A percentile compares a stretch with the other conserved stretches of the same genome.
These are phyloP conservation scores for Arremon brunneinucha DNA, from an alignment of 2,797 vertebrate species.

Conservation along the genomic window DNA sequence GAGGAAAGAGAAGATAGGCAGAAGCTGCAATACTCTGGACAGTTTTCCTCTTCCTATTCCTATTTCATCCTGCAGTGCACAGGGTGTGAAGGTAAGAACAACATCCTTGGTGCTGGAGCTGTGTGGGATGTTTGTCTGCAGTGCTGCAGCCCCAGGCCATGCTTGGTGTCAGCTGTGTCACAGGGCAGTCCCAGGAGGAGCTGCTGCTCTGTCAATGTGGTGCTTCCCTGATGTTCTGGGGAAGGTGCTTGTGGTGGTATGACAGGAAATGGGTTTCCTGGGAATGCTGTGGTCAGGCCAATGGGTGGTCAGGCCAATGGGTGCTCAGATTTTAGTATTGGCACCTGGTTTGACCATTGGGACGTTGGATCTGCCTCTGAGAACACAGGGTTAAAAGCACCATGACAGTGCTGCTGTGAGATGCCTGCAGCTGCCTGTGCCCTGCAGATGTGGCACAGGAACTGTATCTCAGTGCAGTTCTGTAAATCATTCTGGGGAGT, in stretches of 20 bases:
- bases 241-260: background rate
- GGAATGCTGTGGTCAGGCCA: too few relatives aligned
- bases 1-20: background rate
- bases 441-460: background rate
- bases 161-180: accelerated
- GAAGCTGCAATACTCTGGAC: background rate
- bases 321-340: too few relatives aligned
- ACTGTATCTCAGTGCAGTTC: background rate
- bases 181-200: background rate
- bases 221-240: background rate
- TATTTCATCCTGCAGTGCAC: background rate
- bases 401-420: background rate
- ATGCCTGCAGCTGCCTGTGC: background rate
- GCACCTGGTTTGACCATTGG: too few relatives aligned
- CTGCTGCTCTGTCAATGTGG: background rate
- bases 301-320: too few relatives aligned
- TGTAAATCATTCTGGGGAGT: background rate
- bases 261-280: too few relatives aligned
- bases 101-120: background rate
- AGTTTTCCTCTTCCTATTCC: background rate
- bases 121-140: background rate
- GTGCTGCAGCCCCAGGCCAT: accelerated
- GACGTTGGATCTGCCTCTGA: too few relatives aligned
- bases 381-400: too few relatives aligned
- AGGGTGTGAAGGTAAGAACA: background rate